These are phyloP conservation scores for Pseudocheirus occidentalis DNA, from an alignment of 2,797 vertebrate species.

Conservation along the genomic window DNA sequence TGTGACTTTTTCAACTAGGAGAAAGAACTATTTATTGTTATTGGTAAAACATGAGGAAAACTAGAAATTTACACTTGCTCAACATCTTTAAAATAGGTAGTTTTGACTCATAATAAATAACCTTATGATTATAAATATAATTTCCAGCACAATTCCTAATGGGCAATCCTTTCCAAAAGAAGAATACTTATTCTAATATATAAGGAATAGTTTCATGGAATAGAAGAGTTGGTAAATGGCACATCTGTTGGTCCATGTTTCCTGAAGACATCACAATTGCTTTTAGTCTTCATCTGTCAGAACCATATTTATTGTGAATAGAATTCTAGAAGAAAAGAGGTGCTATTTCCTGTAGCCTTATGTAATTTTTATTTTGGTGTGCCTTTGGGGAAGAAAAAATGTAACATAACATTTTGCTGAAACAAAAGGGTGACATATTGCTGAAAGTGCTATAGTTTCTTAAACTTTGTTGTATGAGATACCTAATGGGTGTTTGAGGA, in stretches of 20 bases:
- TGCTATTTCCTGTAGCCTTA: constrained; percentile 52
- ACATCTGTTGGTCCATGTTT: constrained; percentile 63
- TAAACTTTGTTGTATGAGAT: background rate
- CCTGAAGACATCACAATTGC: constrained; percentile 52
- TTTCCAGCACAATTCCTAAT: constrained; percentile 32
- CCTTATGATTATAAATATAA: constrained; percentile 41
- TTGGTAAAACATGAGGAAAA: too few species aligned
- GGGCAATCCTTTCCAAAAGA: constrained; percentile 45
- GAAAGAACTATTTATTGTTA: too few species aligned
- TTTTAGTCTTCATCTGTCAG: constrained; percentile 63
- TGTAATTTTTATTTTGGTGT: constrained; percentile 63
- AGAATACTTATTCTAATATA: background rate
- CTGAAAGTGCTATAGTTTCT: background rate
- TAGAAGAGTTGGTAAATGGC: constrained; percentile 11
- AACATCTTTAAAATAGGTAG: too few species aligned
- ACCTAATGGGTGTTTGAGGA: background rate
- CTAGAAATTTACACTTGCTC: too few species aligned
- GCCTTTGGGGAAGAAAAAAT: constrained; percentile 16
- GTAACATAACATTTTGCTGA: constrained; percentile 61
- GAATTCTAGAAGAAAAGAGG: constrained; percentile 54
- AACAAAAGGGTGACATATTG: constrained; percentile 1
- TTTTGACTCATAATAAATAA: constrained; percentile 11
- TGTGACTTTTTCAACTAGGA: too few species aligned
- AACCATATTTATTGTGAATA: constrained; percentile 52
- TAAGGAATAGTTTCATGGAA: constrained; percentile 20